phyloP scores from a whole-genome alignment of 2,797 vertebrate species.

The Sciurus vulgaris region DNA sequence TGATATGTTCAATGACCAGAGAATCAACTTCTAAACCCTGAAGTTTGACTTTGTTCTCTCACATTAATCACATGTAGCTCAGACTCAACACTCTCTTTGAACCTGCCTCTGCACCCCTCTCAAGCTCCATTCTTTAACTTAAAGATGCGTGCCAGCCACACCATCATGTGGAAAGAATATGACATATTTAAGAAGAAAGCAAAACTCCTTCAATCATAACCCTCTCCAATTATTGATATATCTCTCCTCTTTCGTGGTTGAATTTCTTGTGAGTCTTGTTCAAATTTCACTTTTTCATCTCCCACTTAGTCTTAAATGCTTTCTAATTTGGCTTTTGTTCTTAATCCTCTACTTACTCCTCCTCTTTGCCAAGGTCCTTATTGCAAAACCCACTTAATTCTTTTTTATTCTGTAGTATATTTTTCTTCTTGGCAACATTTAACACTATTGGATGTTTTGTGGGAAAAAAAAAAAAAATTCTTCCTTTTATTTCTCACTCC shows the following conservation, averaged over 20 bases:
- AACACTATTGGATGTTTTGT: not conserved
- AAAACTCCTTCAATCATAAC: not conserved
- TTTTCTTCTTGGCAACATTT: constrained; percentile 34
- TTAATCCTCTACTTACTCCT: not conserved
- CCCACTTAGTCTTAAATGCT: constrained; percentile 36
- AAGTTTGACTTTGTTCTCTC: not conserved
- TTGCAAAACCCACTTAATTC: not conserved
- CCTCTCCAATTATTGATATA: not conserved
- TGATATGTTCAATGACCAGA: not conserved
- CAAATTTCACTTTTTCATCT: constrained; percentile 31
- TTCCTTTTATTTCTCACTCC: not conserved
- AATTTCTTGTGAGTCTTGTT: constrained; percentile 28
- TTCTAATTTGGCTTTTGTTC: constrained; percentile 53
- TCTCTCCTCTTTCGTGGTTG: constrained; percentile 28
- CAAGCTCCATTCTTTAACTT: not conserved
- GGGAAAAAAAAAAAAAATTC: not conserved
- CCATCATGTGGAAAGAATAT: not conserved
- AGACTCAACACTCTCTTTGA: not conserved
- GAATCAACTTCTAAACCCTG: not conserved
- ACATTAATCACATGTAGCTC: not conserved
- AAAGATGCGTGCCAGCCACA: not conserved
- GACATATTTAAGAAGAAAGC: constrained; percentile 16
- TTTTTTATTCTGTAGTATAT: constrained; percentile 10
- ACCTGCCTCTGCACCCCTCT: not conserved
- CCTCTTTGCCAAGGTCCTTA: constrained; percentile 41